Evolutionary conservation across 2,113 vertebrate genomes (phyloP).

Genomic region (Gobius niger): DNA sequence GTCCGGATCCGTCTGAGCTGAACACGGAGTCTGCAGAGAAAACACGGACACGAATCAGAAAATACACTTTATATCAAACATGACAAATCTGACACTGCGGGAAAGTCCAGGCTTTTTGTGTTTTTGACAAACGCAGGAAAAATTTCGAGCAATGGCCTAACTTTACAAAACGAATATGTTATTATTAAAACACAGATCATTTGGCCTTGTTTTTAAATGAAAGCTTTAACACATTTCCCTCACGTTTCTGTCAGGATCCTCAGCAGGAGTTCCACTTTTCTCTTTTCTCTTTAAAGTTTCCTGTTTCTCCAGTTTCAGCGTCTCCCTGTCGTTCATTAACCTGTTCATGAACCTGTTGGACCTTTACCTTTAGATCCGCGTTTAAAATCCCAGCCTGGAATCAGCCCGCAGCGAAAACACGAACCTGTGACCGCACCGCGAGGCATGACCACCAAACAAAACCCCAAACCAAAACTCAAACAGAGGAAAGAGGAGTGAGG

Average conservation of each 20-base stretch:
- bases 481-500: neutral
- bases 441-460: conserved; percentile 3
- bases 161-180: too few relatives aligned
- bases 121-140: too few relatives aligned
- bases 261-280: too few relatives aligned
- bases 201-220: too few relatives aligned
- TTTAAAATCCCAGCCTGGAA: conserved; percentile 56
- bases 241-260: too few relatives aligned
- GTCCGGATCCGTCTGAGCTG: conserved; percentile 31
- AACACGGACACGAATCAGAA: neutral
- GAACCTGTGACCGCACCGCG: conserved; percentile 53
- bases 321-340: too few relatives aligned
- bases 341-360: conserved; percentile 44
- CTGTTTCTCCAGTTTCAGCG: neutral
- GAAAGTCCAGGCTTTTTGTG: too few relatives aligned
- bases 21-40: conserved; percentile 40
- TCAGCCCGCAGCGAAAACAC: conserved; percentile 57
- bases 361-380: neutral
- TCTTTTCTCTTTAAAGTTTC: too few relatives aligned
- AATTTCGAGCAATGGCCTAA: too few relatives aligned
- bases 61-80: neutral
- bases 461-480: neutral
- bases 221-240: too few relatives aligned
- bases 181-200: too few relatives aligned
- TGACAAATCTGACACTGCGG: too few relatives aligned